Percentiles rank a stretch among this genome's conserved stretches.
Conservation (phyloP, 2,888 invertebrate species). For the Strigamia crassipes region DNA sequence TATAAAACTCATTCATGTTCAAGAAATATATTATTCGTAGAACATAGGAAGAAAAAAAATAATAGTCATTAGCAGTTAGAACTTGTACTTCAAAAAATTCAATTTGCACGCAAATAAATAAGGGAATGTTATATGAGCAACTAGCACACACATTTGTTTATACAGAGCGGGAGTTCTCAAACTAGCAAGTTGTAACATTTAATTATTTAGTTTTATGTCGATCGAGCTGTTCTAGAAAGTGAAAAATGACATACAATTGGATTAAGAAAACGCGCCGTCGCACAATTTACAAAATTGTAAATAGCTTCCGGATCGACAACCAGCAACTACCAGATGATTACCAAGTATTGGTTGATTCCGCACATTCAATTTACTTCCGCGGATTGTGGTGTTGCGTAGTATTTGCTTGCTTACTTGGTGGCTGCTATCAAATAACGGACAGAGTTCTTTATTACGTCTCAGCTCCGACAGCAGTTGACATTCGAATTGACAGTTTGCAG, state of each 20-base stretch:
- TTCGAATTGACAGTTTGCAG: neutral
- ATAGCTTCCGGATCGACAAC: neutral
- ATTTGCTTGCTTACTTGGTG: neutral
- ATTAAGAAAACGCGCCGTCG: neutral
- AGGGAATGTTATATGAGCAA: too few species aligned
- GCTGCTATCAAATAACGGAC: neutral
- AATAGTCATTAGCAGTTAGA: too few species aligned
- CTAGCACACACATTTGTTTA: too few species aligned
- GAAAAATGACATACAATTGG: neutral
- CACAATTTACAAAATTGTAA: neutral
- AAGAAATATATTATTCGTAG: too few species aligned
- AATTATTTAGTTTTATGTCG: neutral
- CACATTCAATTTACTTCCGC: neutral
- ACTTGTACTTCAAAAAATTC: too few species aligned
- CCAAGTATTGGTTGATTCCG: neutral
- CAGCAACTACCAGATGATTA: neutral
- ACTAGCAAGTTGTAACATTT: neutral
- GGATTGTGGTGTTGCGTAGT: neutral
- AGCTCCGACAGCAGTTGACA: neutral
- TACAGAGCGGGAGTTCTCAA: too few species aligned
- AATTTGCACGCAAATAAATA: too few species aligned
- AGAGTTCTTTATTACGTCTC: neutral
- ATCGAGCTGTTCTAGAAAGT: too few species aligned
- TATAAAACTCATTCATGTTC: too few species aligned
- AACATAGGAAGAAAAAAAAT: too few species aligned